Evolutionary conservation across 2,797 vertebrate species (phyloP).

Genomic region (Synanceia verrucosa): DNA sequence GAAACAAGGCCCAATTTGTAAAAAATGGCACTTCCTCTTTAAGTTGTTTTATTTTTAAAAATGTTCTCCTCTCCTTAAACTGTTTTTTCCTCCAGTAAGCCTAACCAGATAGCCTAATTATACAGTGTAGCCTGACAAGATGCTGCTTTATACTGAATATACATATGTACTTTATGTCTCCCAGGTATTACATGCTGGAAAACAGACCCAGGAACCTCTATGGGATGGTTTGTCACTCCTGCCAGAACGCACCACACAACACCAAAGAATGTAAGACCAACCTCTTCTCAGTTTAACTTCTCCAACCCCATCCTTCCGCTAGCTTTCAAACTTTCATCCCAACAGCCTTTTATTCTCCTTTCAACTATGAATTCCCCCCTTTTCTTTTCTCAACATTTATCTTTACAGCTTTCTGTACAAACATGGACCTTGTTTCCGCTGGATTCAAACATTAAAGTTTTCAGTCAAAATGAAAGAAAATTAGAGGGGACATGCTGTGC

Average conservation of each 20-base stretch:
- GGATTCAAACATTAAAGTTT: slow-evolving; percentile 31
- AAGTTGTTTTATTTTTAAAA: not conserved
- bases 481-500: slow-evolving; percentile 18
- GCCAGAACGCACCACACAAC: slow-evolving; percentile 91
- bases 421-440: slow-evolving; percentile 13
- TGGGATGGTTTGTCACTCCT: slow-evolving; percentile 96
- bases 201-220: slow-evolving; percentile 93
- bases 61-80: not conserved
- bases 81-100: not conserved
- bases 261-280: slow-evolving; percentile 95
- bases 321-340: not conserved
- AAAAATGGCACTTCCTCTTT: too few species aligned
- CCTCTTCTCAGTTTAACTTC: not conserved
- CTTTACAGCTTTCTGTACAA: slow-evolving; percentile 4
- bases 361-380: not conserved
- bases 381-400: slow-evolving; percentile 15
- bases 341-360: slow-evolving; percentile 7
- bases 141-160: not conserved
- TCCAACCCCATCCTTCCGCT: not conserved
- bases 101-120: not conserved
- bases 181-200: slow-evolving; percentile 95
- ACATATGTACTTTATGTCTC: slow-evolving; percentile 20
- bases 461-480: slow-evolving; percentile 38
- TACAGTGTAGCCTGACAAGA: not conserved
- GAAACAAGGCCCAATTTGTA: too few species aligned